Evolutionary conservation across 2,113 vertebrate species (phyloP), one percentile per base, ranked within the genome.

Genomic region (Pachypanchax playfairii): DNA sequence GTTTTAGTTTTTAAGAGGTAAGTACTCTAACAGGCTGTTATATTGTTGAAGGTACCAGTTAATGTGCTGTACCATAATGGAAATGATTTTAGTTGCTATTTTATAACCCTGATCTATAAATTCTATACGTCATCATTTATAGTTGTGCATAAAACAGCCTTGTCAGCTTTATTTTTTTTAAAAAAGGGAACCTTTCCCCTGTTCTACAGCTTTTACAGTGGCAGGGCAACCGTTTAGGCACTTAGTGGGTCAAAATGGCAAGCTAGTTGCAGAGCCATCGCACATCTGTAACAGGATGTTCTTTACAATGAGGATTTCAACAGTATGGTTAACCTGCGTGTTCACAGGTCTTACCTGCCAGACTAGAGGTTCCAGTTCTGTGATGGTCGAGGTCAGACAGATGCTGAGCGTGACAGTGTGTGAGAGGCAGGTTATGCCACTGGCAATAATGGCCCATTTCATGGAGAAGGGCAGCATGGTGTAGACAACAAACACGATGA

Each of bases 391-490:
- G 13, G 94, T 93, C 65, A 98, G 89, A 70, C 92, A 97, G 88
- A 93, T 31, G 25, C 93, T 97, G 61, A 99, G 93, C 85, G 97
- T 95, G 41, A 97, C 73, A 3, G 96, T 98, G 90, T 99, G 97
- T 3, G 97, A 99, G 0, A 93, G 87, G 59, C 95, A 94, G 65
- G 96, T 98, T 87, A 98, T 65, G 57, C 93, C 75, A 0, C 96
- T 97, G 90, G 97, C 95, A 0, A 98, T 92, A 70, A 98, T 85
- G 64, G 97, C 96, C 0, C 94, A 94, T 63, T 94, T 88, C 97
- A 98, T 98, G 87, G 94, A 95, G 94, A 99, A 98, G 51, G 97
- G 95, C 82, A 99, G 93, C 97, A 99, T 99, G 84, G 97, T 99
- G 90, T 98, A 99, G n/a, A 95, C 95, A 70, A 99, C 96, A 51